phyloP scores from a whole-genome alignment of 2,888 invertebrate genomes.

The Drosophila quinaria region DNA sequence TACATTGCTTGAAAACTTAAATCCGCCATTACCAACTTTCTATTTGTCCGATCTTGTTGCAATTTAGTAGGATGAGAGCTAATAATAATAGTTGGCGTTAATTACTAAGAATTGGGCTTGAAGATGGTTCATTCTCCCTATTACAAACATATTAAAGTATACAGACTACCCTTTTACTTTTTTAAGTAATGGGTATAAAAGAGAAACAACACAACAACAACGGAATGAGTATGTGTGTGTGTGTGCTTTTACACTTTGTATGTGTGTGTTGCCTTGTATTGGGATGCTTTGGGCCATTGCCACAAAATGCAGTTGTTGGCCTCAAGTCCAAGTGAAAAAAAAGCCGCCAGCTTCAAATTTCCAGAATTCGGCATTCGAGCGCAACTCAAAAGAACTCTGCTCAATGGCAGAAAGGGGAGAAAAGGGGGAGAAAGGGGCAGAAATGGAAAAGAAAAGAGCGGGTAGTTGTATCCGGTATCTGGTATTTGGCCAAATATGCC shows the following conservation, averaged over 20 bases:
- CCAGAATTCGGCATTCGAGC: constrained; percentile 4
- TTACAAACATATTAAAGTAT: too few relatives aligned
- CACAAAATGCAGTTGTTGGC: constrained; percentile 38
- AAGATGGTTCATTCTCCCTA: too few relatives aligned
- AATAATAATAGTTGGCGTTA: too few relatives aligned
- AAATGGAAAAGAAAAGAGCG: not conserved
- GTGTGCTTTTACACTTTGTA: not conserved
- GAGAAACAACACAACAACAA: constrained; percentile 4
- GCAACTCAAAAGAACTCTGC: constrained; percentile 18
- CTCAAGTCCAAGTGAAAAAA: constrained; percentile 42
- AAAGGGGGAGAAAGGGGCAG: not conserved
- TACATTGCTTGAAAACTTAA: too few relatives aligned
- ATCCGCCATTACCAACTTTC: too few relatives aligned
- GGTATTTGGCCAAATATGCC: constrained; percentile 30
- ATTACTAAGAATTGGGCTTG: too few relatives aligned
- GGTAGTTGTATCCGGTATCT: not conserved
- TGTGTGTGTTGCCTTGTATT: not conserved
- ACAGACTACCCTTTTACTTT: too few relatives aligned
- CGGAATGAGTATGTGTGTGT: not conserved
- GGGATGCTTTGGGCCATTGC: constrained; percentile 3
- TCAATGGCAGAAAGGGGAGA: not conserved
- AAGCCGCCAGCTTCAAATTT: constrained; percentile 22
- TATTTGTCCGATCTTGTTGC: too few relatives aligned
- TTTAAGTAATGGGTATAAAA: not conserved
- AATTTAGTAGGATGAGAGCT: too few relatives aligned